phyloP scores from a whole-genome alignment of 2,888 invertebrate species.

The Rotaria sp. region DNA sequence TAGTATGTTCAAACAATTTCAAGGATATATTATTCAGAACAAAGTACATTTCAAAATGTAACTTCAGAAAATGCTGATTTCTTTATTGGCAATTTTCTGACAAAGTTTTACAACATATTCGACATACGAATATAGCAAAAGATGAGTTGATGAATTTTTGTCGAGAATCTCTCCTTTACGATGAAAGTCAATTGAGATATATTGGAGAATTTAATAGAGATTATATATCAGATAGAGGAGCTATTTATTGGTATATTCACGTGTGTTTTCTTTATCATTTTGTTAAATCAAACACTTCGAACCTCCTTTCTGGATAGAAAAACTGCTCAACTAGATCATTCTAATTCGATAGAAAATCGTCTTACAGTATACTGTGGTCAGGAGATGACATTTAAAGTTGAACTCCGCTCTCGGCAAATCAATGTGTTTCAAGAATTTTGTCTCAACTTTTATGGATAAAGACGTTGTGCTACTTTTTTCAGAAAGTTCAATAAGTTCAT shows the following conservation, averaged over 20 bases:
- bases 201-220: background rate
- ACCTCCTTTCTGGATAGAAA: background rate
- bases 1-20: background rate
- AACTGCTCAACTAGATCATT: background rate
- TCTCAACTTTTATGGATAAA: background rate
- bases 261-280: background rate
- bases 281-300: background rate
- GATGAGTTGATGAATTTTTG: background rate
- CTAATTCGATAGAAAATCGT: rapidly evolving
- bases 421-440: background rate
- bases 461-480: background rate
- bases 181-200: background rate
- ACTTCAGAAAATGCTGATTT: background rate
- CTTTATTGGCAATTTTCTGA: background rate
- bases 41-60: background rate
- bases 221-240: background rate
- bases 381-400: background rate
- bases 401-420: background rate
- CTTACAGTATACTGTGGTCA: background rate
- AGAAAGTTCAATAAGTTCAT: too few relatives aligned
- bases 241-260: background rate
- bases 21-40: background rate
- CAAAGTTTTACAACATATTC: background rate
- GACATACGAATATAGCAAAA: background rate
- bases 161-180: background rate